Evolutionary conservation across 2,888 invertebrate species (phyloP), one percentile per base, ranked within the genome.

Genomic region (Acutogordius australiensis): DNA sequence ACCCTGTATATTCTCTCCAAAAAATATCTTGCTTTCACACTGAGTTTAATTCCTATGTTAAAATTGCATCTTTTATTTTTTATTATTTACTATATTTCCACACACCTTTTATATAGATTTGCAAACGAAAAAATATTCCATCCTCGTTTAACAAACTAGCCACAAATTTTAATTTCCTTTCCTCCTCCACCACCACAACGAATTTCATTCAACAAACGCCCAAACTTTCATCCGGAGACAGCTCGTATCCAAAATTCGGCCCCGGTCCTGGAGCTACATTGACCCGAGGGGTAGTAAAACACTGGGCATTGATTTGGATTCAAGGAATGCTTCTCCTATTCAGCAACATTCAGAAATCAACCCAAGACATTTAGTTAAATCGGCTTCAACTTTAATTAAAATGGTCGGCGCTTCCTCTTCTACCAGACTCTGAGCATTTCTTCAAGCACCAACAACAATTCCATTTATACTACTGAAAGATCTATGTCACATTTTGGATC

Each of bases 71-170:
- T n/a, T n/a, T n/a, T n/a, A n/a, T n/a, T n/a, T n/a, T n/a, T n/a
- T n/a, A n/a, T n/a, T n/a, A n/a, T n/a, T n/a, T n/a, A n/a, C n/a
- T n/a, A n/a, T n/a, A n/a, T n/a, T n/a, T n/a, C n/a, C n/a, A n/a
- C n/a, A n/a, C n/a, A n/a, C n/a, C n/a, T n/a, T n/a, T n/a, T n/a
- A n/a, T 66, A 0, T 64, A 76, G 75, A 71, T 76, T 59, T 75
- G 75, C 65, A 76, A 76, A 66, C 80, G 81, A 70, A 64, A 72
- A 62, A 66, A 65, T 30, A 68, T 18, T 37, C 37, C 37, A 37
- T 13, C 18, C 8, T 37, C 37, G 8, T 18, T 37, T 18, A 37
- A 37, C 37, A 37, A 37, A 37, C 37, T 37, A n/a, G n/a, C n/a
- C 18, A 37, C 37, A 37, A 37, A 37, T 37, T 18, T 37, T 37